Conservation (phyloP, 2,797 vertebrate genomes). For the Sciurus vulgaris region DNA sequence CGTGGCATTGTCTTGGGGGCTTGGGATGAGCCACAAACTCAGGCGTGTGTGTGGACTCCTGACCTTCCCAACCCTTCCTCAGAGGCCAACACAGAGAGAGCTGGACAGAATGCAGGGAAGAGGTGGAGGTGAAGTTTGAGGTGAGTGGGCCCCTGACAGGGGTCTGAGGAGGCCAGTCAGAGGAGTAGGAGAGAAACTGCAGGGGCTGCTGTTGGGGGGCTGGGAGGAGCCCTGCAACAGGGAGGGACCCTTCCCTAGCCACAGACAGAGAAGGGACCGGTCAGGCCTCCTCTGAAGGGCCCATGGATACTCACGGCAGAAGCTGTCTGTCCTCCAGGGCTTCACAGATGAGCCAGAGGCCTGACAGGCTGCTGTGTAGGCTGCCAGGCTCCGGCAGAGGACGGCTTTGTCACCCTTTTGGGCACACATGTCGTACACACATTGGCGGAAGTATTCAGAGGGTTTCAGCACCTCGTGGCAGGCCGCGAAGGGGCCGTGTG, state of each 20-base stretch:
- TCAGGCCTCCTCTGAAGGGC: not conserved
- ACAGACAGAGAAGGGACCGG: not conserved
- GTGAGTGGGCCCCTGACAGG: not conserved
- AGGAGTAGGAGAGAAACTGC: not conserved
- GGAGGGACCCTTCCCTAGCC: not conserved
- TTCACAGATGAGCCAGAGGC: constrained; percentile 61
- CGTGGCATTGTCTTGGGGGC: not conserved
- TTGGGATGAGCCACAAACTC: not conserved
- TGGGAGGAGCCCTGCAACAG: not conserved
- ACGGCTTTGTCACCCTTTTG: not conserved
- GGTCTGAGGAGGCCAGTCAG: not conserved
- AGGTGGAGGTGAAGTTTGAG: not conserved
- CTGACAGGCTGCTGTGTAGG: constrained; percentile 79
- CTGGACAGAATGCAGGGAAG: not conserved
- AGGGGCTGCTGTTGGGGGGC: not conserved
- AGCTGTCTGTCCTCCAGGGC: constrained; percentile 79
- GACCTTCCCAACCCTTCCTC: not conserved
- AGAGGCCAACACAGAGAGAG: not conserved
- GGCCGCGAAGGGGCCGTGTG: constrained; percentile 58
- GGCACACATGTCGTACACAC: constrained; percentile 73
- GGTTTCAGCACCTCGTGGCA: constrained; percentile 78
- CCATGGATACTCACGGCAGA: constrained; percentile 81
- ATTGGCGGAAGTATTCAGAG: constrained; percentile 71
- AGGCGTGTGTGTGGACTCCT: not conserved
- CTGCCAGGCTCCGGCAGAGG: constrained; percentile 80